These are phyloP conservation scores for Andricus quercusramuli DNA, from an alignment of 2,888 invertebrate genomes.

Conservation along the genomic window DNA sequence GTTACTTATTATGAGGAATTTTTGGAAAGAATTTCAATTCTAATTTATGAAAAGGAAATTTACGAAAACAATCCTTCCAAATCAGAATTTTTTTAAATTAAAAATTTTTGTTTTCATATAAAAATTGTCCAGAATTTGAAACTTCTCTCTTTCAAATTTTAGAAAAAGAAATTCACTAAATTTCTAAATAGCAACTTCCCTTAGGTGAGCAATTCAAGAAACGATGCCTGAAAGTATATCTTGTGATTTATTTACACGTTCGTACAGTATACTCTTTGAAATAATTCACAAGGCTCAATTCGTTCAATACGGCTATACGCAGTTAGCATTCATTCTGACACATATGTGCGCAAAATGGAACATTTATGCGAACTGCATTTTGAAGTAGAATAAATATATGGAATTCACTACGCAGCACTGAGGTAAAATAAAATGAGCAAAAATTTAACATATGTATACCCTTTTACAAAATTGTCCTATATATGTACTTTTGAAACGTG, in stretches of 20 bases:
- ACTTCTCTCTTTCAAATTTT: no score
- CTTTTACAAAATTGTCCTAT: background rate
- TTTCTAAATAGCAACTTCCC: background rate
- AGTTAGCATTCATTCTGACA: background rate
- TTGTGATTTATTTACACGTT: background rate
- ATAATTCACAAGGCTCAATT: background rate
- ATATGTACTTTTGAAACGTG: background rate
- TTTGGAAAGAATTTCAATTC: no score
- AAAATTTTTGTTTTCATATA: no score
- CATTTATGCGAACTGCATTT: background rate
- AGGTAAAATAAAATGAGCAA: background rate
- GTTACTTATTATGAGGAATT: no score
- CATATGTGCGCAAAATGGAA: background rate
- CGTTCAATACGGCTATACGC: background rate
- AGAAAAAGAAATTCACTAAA: no score
- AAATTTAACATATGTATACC: background rate
- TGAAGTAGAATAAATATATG: background rate
- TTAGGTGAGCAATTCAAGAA: background rate
- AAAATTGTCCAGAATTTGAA: no score
- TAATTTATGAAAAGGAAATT: no score
- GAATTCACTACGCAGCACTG: conserved; percentile 3
- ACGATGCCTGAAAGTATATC: background rate
- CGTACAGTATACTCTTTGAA: background rate
- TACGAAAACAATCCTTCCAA: no score
- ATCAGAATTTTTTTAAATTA: no score